Evolutionary conservation across 2,113 vertebrate species (phyloP), one percentile per base, ranked within the genome.

Genomic region (Hoplias malabaricus): DNA sequence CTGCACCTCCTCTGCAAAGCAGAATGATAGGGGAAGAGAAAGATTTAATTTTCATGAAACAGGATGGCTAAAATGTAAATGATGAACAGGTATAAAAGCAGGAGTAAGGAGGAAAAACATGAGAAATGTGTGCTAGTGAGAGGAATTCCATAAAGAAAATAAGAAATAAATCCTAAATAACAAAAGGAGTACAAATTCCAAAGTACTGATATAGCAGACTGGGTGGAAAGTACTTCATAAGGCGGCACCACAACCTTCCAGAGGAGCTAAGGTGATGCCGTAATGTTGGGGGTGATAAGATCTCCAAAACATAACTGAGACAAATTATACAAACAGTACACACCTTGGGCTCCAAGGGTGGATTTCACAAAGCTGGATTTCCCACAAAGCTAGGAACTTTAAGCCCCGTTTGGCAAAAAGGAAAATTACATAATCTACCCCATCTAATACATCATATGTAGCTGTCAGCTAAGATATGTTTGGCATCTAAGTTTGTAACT

Each of bases 1-100:
- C 92, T 95, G 94, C 93, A 98, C 98, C 92, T 99, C 98, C 91
- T 99, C 98, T 99, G 94, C 23, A 80, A 13, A 86, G 4, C 7
- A 16, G 4, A n/a, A 56, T 5, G 36, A 16, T 29, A 19, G 29
- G 48, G 14, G 5, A 5, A 42, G 25, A 16, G 7, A 62, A n/a
- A 54, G 29, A 10, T 5, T 59, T 7, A 80, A 31, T 31, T 33
- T 34, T 14, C 19, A 19, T 13, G 1, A 14, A 69, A 66, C 25
- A 33, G 12, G 25, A 5, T 29, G 59, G 34, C 4, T 10, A 79
- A 73, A 9, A 27, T 25, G 29, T 34, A 71, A 23, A 33, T 12
- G 23, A 25, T 21, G 14, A 29, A 19, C 0, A 43, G 14, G 21
- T n/a, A 78, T 16, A 38, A 43, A 53, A 23, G 7, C 25, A 27